Percentiles rank a stretch among this genome's conserved stretches.
These are phyloP conservation scores for Catocala fraxini DNA, from an alignment of 2,888 invertebrate species.

Conservation along the genomic window DNA sequence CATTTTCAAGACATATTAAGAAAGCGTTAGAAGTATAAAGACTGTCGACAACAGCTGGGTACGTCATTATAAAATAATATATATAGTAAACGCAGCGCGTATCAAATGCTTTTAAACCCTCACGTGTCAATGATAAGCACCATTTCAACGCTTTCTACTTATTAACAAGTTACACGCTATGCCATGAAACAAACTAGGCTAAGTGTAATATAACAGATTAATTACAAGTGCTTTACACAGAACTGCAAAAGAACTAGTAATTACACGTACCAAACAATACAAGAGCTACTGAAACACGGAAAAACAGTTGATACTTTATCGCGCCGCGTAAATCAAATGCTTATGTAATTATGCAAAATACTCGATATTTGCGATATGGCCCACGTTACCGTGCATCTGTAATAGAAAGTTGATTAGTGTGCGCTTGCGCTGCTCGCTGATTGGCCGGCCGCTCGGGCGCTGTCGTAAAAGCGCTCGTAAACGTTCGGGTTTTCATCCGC, in stretches of 20 bases:
- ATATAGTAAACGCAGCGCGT: too few species aligned
- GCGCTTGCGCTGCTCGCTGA: conserved; percentile 49
- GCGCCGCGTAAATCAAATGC: conserved; percentile 49
- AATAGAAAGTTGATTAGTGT: conserved; percentile 54
- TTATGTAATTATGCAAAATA: conserved; percentile 59
- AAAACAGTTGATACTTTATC: conserved; percentile 34
- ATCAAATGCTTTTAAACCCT: not conserved
- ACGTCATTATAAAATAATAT: too few species aligned
- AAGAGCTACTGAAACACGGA: conserved; percentile 26
- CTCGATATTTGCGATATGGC: conserved; percentile 38
- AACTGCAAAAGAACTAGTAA: conserved; percentile 10
- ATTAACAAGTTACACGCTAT: not conserved
- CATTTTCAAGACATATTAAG: too few species aligned
- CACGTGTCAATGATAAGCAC: not conserved
- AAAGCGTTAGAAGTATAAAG: too few species aligned
- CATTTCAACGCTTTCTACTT: not conserved
- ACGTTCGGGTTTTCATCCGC: conserved; percentile 40
- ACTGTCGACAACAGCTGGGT: too few species aligned
- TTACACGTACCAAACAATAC: conserved; percentile 24
- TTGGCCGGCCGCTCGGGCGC: conserved; percentile 46
- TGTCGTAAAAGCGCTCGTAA: conserved; percentile 47
- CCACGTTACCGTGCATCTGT: conserved; percentile 48
- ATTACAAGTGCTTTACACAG: conserved; percentile 8
- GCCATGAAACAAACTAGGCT: not conserved
- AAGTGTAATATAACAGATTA: not conserved